phyloP scores from a whole-genome alignment of 1,140 invertebrate genomes.

The Nixonia krombeini region DNA sequence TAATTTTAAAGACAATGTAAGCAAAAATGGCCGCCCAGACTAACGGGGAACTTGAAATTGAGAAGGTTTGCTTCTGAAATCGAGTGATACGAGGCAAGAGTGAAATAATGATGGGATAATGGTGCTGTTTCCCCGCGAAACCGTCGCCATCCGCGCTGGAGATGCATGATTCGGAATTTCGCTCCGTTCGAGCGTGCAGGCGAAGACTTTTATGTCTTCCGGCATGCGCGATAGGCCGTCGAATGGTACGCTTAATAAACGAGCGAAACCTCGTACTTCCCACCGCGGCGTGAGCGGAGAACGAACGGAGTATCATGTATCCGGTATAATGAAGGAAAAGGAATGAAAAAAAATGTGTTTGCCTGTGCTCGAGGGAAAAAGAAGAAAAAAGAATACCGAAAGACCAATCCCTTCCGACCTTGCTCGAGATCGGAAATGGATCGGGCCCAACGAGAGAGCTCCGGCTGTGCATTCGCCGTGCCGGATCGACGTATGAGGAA shows the following conservation, averaged over 20 bases:
- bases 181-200: constrained; percentile 20
- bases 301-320: constrained; percentile 19
- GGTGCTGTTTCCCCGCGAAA: too few relatives aligned
- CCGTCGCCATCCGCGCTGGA: background rate
- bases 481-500: constrained; percentile 54
- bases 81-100: too few relatives aligned
- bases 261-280: constrained; percentile 20
- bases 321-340: constrained; percentile 24
- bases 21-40: too few relatives aligned
- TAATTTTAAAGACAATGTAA: too few relatives aligned
- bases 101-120: too few relatives aligned
- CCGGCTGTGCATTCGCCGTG: constrained; percentile 12
- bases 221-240: constrained; percentile 21
- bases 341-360: constrained; percentile 14
- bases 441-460: constrained; percentile 43
- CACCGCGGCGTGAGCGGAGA: constrained; percentile 15
- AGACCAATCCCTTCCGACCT: constrained; percentile 62
- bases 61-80: too few relatives aligned
- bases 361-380: constrained; percentile 1
- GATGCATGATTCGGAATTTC: constrained; percentile 24
- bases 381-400: too few relatives aligned
- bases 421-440: constrained; percentile 58
- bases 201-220: constrained; percentile 39
- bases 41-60: too few relatives aligned
- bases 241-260: constrained; percentile 34